A percentile compares a stretch with the other conserved stretches of the same genome.
These are phyloP conservation scores for Actinia tenebrosa DNA, from an alignment of 64 coral and sea anemone species.

Conservation along the genomic window DNA sequence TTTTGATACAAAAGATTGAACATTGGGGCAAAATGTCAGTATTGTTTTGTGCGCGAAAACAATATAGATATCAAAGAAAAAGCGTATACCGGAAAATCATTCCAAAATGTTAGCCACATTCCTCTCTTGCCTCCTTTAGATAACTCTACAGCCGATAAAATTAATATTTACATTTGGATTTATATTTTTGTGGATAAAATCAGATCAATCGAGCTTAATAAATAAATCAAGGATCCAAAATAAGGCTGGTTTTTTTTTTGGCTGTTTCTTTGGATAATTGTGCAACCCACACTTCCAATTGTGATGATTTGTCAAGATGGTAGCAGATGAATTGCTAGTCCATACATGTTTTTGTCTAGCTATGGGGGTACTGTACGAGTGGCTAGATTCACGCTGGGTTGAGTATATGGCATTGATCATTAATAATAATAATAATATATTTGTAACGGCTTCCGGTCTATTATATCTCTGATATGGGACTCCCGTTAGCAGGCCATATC, in stretches of 20 bases:
- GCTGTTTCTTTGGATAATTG: neutral
- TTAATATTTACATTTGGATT: neutral
- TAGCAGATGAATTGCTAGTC: neutral
- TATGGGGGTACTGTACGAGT: neutral
- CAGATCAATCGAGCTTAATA: neutral
- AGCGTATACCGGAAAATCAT: neutral
- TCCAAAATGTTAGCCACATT: neutral
- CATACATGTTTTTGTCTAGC: neutral
- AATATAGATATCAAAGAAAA: neutral
- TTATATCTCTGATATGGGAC: neutral
- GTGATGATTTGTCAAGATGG: neutral
- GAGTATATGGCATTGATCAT: neutral
- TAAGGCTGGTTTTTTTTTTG: neutral
- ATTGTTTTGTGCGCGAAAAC: neutral
- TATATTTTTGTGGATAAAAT: neutral
- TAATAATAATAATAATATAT: neutral
- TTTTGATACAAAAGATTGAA: neutral
- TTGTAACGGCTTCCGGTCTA: neutral
- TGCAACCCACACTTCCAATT: neutral
- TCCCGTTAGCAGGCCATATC: neutral
- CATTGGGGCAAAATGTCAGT: neutral
- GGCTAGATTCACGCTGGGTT: neutral
- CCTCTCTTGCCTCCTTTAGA: neutral
- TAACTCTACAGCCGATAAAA: neutral
- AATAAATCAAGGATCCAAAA: neutral